Base-by-base conservation (phyloP, 2,113 vertebrate genomes). In the Empidonax traillii region DNA sequence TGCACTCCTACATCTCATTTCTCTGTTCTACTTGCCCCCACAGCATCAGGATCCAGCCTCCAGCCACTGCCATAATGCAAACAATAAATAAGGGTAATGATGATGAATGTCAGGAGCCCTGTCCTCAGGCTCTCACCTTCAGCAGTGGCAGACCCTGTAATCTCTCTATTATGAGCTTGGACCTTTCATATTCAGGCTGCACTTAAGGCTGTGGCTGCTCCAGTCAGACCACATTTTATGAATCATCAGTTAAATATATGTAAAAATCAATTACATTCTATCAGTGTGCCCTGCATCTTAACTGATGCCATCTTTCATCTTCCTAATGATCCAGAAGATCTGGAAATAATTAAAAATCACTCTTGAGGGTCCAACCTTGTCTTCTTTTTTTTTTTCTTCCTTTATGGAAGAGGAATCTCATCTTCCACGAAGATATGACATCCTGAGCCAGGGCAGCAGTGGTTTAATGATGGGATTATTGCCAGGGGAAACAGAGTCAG, bases 321-420 rank as follows among this genome's bases (percentile, higher is more conserved):
- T 91, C 84, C 86, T 97, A 98, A 97, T 97, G 97, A 97, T 97
- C 96, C 96, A 97, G 92, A 97, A 96, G 97, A 97, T 97, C 92
- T 97, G 95, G 97, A 97, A 98, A 98, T 97, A 97, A 98, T 98
- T 98, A 97, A 97, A 98, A 97, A 96, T 96, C 90, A 19, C 91
- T 98, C 87, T 85, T n/a, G 96, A 98, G 91, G 94, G 96, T 89
- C 89, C 85, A 98, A 82, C 89, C 95, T 97, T 85, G 73, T 73
- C 89, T 95, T 24, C 77, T 31, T 83, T 59, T 67, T 82, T 51
- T 56, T 43, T 21, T 12, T 51, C 27, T 27, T 23, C 49, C 22
- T 76, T 46, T 47, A 41, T 41, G 27, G 51, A 37, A 63, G 59
- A 71, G 21, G 69, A 55, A 94, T 96, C 94, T 94, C 84, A 92